Percentiles rank a stretch among this genome's conserved stretches.
These are phyloP conservation scores for Polydrusus pterygomalis DNA, from an alignment of 2,888 invertebrate genomes.

Conservation along the genomic window DNA sequence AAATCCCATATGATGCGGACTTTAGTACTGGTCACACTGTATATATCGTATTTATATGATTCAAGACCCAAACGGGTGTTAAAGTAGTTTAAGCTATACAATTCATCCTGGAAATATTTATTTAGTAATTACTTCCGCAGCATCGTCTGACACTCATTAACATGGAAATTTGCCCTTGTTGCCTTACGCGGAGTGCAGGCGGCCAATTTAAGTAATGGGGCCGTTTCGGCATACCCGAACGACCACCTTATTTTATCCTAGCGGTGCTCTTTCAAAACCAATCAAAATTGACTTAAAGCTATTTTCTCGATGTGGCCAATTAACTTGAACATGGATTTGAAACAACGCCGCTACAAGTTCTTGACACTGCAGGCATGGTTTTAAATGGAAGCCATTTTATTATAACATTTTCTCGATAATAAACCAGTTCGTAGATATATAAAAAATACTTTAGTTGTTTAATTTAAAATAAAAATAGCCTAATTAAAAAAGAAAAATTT, in stretches of 20 bases:
- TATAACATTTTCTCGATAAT: background rate
- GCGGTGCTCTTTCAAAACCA: slow-evolving; percentile 32
- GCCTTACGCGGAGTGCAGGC: slow-evolving; percentile 46
- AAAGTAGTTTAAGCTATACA: slow-evolving; percentile 67
- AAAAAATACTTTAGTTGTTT: background rate
- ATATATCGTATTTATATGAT: too few relatives aligned
- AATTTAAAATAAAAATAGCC: background rate
- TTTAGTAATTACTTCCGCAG: slow-evolving; percentile 65
- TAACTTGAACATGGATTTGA: slow-evolving; percentile 38
- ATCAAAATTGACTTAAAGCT: slow-evolving; percentile 35
- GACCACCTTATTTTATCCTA: slow-evolving; percentile 35
- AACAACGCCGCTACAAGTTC: slow-evolving; percentile 28
- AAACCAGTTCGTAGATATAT: too few relatives aligned
- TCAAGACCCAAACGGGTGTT: too few relatives aligned
- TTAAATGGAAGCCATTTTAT: slow-evolving; percentile 23
- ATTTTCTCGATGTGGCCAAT: slow-evolving; percentile 34
- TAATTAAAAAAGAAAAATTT: too few relatives aligned
- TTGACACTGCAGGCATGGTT: slow-evolving; percentile 18
- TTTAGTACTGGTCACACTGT: too few relatives aligned
- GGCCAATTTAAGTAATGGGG: slow-evolving; percentile 40
- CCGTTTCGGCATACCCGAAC: slow-evolving; percentile 34
- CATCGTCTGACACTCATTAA: slow-evolving; percentile 47
- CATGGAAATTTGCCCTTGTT: slow-evolving; percentile 57
- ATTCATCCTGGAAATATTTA: slow-evolving; percentile 66
- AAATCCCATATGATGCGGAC: too few relatives aligned